Base-by-base conservation (phyloP, 2,888 invertebrate species). In the Fissipunctia ypsillon region DNA sequence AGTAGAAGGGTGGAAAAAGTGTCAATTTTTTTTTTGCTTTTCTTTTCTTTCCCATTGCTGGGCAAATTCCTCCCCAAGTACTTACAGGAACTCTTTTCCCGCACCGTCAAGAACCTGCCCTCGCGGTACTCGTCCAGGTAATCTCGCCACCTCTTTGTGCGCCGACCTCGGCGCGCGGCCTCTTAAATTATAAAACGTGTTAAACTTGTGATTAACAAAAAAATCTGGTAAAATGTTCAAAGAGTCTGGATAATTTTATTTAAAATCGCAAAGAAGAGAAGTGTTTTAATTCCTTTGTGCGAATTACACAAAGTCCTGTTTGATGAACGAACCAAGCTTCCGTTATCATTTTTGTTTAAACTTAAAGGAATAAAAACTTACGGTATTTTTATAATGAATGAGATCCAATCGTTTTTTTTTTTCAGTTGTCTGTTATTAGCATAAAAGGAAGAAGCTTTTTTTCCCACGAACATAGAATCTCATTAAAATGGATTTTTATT, bases 321-420 rank as follows among this genome's bases (percentile, higher is more conserved):
- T 38, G 9, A 38, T 45, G 45, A 48, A 7, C 22, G 9, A 48
- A 48, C 5, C 45, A 28, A n/a, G 16, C 35, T 50, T 22, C 10
- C 19, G 5, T 69, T 50, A 57, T 31, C 9, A 31, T 69, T 52
- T 2, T 69, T 50, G 1, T 50, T 5, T 16, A 41, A 41, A 45
- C n/a, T n/a, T n/a, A n/a, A n/a, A n/a, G 2, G 19, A 45, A 19
- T 19, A 19, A 45, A 0, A 45, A 6, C 45, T 48, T 22, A n/a
- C n/a, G 48, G 35, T 35, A 45, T 71, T 54, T 56, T 69, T 38
- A 28, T 45, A 28, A 19, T 28, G 3, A 45, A 69, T 25, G 25
- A 56, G 35, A 69, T 19, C 35, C 5, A 12, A 66, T 31, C 19
- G 22, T 48, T 31, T n/a, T 54, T 28, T 6, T 63, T 74, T 28